Conservation (phyloP, 2,888 invertebrate genomes). For the Chaitophorus viminalis region DNA sequence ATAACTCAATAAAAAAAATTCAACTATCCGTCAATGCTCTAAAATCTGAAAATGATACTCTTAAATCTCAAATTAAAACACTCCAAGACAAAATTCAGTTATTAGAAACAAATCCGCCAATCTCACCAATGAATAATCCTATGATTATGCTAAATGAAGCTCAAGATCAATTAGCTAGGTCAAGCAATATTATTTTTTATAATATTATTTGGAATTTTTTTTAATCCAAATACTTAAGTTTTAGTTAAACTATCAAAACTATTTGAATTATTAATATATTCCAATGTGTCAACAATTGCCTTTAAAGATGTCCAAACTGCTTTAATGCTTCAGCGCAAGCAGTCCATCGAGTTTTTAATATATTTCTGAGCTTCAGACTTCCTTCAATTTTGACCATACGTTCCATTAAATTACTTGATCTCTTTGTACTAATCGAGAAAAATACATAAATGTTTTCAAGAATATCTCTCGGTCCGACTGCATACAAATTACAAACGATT, state of each 20-base stretch:
- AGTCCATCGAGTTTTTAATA: conserved; percentile 38
- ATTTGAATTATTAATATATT: conserved; percentile 20
- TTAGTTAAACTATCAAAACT: conserved; percentile 31
- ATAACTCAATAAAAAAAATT: too few relatives aligned
- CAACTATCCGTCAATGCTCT: too few relatives aligned
- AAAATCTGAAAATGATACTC: too few relatives aligned
- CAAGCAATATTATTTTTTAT: conserved; percentile 42
- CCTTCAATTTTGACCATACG: conserved; percentile 44
- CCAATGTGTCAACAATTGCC: conserved; percentile 20
- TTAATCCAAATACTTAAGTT: conserved; percentile 23
- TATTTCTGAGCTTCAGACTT: conserved; percentile 40
- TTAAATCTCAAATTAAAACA: too few relatives aligned
- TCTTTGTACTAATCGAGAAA: conserved; percentile 52
- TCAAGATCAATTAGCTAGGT: too few relatives aligned
- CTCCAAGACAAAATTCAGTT: too few relatives aligned
- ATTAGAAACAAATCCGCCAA: too few relatives aligned
- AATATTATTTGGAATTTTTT: conserved; percentile 37
- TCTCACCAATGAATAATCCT: too few relatives aligned
- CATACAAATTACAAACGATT: too few relatives aligned
- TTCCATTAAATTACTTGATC: conserved; percentile 43
- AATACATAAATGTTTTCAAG: conserved; percentile 55
- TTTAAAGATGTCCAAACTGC: conserved; percentile 31
- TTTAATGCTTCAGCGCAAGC: conserved; percentile 31
- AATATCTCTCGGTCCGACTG: too few relatives aligned
- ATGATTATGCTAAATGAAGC: too few relatives aligned